Percentiles rank a stretch among this genome's conserved stretches.
phyloP scores from a whole-genome alignment of 1,140 invertebrate species.

The Apis cerana region DNA sequence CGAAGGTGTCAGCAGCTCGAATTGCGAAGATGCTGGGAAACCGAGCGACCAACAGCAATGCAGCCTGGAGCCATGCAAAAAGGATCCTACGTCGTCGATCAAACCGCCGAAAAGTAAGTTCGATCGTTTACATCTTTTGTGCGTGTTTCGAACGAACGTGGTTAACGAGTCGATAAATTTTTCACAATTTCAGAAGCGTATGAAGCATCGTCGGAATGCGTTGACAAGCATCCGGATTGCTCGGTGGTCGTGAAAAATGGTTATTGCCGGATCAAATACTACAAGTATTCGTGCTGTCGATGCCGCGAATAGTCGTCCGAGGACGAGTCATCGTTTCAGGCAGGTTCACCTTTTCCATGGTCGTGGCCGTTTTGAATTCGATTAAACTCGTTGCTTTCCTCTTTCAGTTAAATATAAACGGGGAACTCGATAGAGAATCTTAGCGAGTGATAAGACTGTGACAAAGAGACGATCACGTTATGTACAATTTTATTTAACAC shows the following conservation, averaged over 20 bases:
- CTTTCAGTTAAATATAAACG: not conserved
- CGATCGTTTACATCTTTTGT: not conserved
- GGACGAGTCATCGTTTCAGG: not conserved
- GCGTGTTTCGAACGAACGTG: not conserved
- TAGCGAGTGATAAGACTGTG: conserved; percentile 47
- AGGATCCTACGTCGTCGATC: conserved; percentile 34
- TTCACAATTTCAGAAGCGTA: conserved; percentile 66
- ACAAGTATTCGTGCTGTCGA: conserved; percentile 89
- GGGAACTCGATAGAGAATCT: conserved; percentile 1
- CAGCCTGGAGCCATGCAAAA: conserved; percentile 68
- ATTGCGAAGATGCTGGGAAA: conserved; percentile 62
- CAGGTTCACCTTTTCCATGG: not conserved
- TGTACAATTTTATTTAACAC: conserved; percentile 53
- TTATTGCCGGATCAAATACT: conserved; percentile 91
- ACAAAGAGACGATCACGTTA: conserved; percentile 35
- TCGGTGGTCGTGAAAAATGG: conserved; percentile 88
- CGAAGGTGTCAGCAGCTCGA: conserved; percentile 48
- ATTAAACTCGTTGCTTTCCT: not conserved
- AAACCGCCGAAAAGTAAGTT: conserved; percentile 71
- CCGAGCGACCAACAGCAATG: conserved; percentile 63
- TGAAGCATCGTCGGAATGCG: conserved; percentile 80
- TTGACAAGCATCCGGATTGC: conserved; percentile 90
- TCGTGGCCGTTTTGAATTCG: conserved; percentile 7
- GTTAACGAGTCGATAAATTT: not conserved
- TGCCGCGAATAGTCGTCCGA: conserved; percentile 72